These are phyloP conservation scores for Petrocephalus sullivani DNA, from an alignment of 2,797 vertebrate genomes.

Conservation along the genomic window DNA sequence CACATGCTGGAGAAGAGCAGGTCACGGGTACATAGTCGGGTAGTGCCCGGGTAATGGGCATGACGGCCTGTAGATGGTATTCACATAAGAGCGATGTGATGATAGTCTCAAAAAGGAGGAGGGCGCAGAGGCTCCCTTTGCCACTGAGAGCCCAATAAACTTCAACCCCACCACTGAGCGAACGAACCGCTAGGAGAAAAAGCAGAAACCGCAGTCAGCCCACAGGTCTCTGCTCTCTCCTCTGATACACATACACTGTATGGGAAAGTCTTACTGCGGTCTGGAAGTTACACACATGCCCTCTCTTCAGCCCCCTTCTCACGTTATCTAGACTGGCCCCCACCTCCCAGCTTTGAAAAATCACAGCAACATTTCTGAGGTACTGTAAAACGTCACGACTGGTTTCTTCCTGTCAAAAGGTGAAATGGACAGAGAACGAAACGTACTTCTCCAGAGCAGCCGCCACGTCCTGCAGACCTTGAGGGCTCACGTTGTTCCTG, in stretches of 20 bases:
- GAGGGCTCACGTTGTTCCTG: conserved; percentile 83
- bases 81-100: background rate
- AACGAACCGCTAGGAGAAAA: background rate
- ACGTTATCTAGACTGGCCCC: background rate
- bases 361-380: background rate
- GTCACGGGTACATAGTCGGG: background rate
- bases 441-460: conserved; percentile 92
- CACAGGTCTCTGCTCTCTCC: background rate
- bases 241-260: background rate
- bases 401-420: background rate
- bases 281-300: background rate
- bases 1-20: background rate
- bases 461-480: conserved; percentile 91
- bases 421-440: background rate
- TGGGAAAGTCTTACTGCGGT: background rate
- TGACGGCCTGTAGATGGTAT: background rate
- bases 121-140: background rate
- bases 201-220: background rate
- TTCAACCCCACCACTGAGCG: background rate
- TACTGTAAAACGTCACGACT: background rate
- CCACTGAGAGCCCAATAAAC: background rate
- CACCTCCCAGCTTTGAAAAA: background rate
- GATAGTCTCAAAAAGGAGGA: background rate
- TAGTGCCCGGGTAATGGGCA: background rate
- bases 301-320: background rate